phyloP scores from a whole-genome alignment of 2,113 vertebrate species.

The Theristicus caerulescens region DNA sequence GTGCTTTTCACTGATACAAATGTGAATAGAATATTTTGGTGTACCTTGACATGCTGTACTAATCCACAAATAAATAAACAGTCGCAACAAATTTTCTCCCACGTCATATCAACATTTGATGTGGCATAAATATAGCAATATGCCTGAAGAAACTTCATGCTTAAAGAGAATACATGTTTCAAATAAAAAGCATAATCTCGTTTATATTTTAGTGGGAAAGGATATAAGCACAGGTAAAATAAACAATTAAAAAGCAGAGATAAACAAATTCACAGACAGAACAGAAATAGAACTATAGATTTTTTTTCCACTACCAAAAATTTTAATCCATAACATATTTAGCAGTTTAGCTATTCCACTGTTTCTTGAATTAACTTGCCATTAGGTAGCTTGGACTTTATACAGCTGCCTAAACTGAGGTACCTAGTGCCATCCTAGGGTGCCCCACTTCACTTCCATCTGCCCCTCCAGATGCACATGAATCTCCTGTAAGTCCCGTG shows the following conservation, averaged over 20 bases:
- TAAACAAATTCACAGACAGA: constrained; percentile 36
- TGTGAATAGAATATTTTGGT: constrained; percentile 13
- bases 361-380: constrained; percentile 23
- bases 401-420: background rate
- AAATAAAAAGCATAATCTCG: constrained; percentile 11
- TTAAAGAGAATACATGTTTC: constrained; percentile 60
- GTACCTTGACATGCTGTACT: constrained; percentile 2
- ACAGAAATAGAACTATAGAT: constrained; percentile 19
- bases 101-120: constrained; percentile 50
- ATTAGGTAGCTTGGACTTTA: background rate
- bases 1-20: constrained; percentile 8
- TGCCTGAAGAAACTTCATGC: constrained; percentile 26
- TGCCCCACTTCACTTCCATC: background rate
- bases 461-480: background rate
- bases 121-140: constrained; percentile 62
- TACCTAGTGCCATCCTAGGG: background rate
- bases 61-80: constrained; percentile 53
- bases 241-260: constrained; percentile 57
- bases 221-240: constrained; percentile 32
- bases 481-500: background rate
- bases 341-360: background rate
- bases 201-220: constrained; percentile 33
- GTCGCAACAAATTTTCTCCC: constrained; percentile 13
- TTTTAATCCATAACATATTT: constrained; percentile 30
- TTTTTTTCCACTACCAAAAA: constrained; percentile 7